Evolutionary conservation across 2,888 invertebrate species (phyloP).

Genomic region (Steinernema hermaphroditum): DNA sequence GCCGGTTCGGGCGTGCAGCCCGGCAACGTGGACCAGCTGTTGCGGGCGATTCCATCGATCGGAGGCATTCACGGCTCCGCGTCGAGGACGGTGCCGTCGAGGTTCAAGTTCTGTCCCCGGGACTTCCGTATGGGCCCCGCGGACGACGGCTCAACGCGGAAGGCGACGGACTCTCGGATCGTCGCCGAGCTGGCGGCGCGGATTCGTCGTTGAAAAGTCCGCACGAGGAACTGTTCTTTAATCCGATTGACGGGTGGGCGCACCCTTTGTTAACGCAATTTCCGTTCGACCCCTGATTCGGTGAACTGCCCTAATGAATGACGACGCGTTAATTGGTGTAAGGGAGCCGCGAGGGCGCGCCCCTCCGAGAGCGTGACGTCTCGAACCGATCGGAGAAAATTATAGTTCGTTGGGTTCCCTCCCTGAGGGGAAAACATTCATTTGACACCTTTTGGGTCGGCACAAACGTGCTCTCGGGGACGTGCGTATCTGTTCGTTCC

Average conservation of each 20-base stretch:
- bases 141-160: not conserved
- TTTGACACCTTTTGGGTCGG: slow-evolving; percentile 6
- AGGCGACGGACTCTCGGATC: not conserved
- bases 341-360: slow-evolving; percentile 12
- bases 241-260: not conserved
- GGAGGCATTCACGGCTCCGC: slow-evolving; percentile 2
- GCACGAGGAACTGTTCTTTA: no score
- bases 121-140: not conserved
- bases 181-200: not conserved
- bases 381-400: slow-evolving; percentile 9
- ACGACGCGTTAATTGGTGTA: not conserved
- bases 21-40: not conserved
- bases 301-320: not conserved
- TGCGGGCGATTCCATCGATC: not conserved
- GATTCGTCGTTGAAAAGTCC: no score
- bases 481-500: no score
- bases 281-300: slow-evolving; percentile 1
- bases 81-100: not conserved
- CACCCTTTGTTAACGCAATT: not conserved
- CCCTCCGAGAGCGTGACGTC: not conserved
- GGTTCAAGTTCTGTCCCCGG: not conserved
- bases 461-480: no score
- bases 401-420: not conserved
- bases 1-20: slow-evolving; percentile 36
- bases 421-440: not conserved